phyloP scores from a whole-genome alignment of 2,797 vertebrate genomes.

The Mormyrops boulengeri region DNA sequence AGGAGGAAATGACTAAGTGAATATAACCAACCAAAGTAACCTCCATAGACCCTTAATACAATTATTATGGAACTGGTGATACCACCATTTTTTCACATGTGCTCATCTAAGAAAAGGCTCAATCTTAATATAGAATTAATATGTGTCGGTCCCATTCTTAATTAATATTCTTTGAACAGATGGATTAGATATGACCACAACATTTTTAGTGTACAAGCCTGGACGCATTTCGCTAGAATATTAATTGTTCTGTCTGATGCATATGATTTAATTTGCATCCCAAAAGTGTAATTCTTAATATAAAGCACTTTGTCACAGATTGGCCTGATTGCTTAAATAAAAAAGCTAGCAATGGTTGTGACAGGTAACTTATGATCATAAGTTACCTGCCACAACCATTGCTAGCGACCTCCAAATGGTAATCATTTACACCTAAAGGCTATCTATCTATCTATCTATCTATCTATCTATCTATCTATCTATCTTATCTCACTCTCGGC shows the following conservation, averaged over 20 bases:
- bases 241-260: not conserved
- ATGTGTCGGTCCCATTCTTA: not conserved
- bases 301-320: not conserved
- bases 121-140: not conserved
- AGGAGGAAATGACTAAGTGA: not conserved
- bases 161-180: not conserved
- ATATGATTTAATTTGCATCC: not conserved
- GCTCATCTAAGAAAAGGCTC: too few species aligned
- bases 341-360: too few species aligned
- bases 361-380: too few species aligned
- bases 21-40: not conserved
- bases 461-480: not conserved
- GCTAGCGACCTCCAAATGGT: not conserved
- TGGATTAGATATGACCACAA: not conserved
- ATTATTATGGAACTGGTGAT: not conserved
- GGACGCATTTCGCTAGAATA: not conserved
- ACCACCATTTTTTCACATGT: too few species aligned
- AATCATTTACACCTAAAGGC: not conserved
- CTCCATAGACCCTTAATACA: not conserved
- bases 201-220: not conserved
- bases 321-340: not conserved
- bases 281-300: not conserved
- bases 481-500: not conserved
- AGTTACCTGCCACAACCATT: not conserved
- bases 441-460: not conserved